Percentiles rank a stretch among this genome's conserved stretches.
phyloP scores from a whole-genome alignment of 2,888 invertebrate species.

The Oscheius myriophilus region DNA sequence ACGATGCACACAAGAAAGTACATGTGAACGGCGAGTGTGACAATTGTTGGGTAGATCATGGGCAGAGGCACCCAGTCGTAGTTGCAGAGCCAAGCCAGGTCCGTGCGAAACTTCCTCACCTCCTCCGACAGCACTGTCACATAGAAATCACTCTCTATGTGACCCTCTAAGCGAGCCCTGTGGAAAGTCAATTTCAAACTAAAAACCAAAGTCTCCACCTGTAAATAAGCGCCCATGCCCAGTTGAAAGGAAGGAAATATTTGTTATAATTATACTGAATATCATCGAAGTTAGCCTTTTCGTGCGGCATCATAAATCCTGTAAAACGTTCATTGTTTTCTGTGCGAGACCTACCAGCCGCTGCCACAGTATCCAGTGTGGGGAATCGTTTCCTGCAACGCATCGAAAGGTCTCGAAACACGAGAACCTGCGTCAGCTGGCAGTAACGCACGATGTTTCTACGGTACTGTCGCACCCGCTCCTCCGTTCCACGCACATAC shows the following conservation, averaged over 20 bases:
- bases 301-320: constrained; percentile 60
- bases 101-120: constrained; percentile 61
- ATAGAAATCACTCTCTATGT: constrained; percentile 53
- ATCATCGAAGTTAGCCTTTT: constrained; percentile 55
- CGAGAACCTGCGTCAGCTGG: constrained; percentile 52
- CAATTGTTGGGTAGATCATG: constrained; percentile 67
- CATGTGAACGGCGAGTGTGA: constrained; percentile 63
- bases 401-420: constrained; percentile 58
- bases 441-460: constrained; percentile 57
- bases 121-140: constrained; percentile 57
- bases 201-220: constrained; percentile 25
- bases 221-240: constrained; percentile 54
- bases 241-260: constrained; percentile 55
- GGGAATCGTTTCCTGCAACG: constrained; percentile 56
- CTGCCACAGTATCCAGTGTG: constrained; percentile 57
- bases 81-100: constrained; percentile 62
- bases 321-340: not conserved
- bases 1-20: constrained; percentile 56
- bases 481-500: constrained; percentile 55
- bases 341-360: constrained; percentile 35
- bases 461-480: constrained; percentile 51
- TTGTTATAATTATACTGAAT: constrained; percentile 59
- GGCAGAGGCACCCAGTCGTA: constrained; percentile 70
- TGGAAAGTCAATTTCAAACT: too few relatives aligned
- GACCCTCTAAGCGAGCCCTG: constrained; percentile 49